Evolutionary conservation across 2,797 vertebrate genomes (phyloP).

Genomic region (Aldrovandia affinis): DNA sequence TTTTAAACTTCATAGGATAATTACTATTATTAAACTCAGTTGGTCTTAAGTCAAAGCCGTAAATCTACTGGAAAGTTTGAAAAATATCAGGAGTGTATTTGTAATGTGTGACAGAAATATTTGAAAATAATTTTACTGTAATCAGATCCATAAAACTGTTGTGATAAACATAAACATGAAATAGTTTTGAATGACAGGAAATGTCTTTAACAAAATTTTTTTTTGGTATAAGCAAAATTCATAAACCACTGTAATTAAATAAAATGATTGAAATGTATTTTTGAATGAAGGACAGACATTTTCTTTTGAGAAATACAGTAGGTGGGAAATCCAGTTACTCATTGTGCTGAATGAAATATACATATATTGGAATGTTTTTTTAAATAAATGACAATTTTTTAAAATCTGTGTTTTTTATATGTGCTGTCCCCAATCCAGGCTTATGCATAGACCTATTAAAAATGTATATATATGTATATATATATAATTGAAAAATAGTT

Average conservation of each 20-base stretch:
- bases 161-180: background rate
- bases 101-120: background rate
- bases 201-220: background rate
- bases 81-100: background rate
- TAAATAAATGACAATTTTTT: slow-evolving; percentile 26
- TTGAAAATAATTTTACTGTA: too few relatives aligned
- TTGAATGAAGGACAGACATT: slow-evolving; percentile 25
- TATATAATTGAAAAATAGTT: too few relatives aligned
- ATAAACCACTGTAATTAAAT: background rate
- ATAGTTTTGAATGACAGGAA: background rate
- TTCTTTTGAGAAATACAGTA: background rate
- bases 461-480: too few relatives aligned
- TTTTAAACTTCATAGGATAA: background rate
- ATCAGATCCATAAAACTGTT: too few relatives aligned
- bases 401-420: background rate
- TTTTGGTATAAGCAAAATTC: background rate
- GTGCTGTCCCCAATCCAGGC: background rate
- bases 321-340: background rate
- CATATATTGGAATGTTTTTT: slow-evolving; percentile 60
- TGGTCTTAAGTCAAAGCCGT: background rate
- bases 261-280: slow-evolving; percentile 28
- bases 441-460: background rate
- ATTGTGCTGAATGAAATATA: slow-evolving; percentile 8
- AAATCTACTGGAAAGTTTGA: background rate
- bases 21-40: background rate